phyloP scores from a whole-genome alignment of 2,113 vertebrate genomes.

The Scalopus aquaticus region DNA sequence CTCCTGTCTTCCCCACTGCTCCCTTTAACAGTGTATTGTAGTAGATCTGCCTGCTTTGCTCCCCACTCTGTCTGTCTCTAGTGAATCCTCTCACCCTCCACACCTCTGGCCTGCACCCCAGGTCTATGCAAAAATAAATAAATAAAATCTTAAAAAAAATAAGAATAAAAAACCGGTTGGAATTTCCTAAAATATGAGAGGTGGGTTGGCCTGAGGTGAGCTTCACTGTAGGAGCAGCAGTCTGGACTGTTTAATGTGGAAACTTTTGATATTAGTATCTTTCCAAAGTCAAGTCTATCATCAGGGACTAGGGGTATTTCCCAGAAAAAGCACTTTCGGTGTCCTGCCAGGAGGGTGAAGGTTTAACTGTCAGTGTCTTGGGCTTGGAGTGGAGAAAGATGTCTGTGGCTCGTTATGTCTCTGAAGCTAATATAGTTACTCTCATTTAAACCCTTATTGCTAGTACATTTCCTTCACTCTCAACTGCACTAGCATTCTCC shows the following conservation, averaged over 20 bases:
- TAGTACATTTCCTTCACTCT: neutral
- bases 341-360: neutral
- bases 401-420: neutral
- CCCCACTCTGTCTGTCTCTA: too few relatives aligned
- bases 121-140: too few relatives aligned
- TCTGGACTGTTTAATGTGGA: neutral
- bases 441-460: neutral
- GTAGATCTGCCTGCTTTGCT: too few relatives aligned
- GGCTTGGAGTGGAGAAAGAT: neutral
- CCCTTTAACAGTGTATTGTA: too few relatives aligned
- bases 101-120: too few relatives aligned
- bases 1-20: too few relatives aligned
- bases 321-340: neutral
- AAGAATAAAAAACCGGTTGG: neutral
- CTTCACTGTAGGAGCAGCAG: neutral
- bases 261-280: neutral
- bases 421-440: neutral
- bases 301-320: neutral
- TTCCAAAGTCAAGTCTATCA: neutral
- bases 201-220: neutral
- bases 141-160: neutral
- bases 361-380: conserved; percentile 11
- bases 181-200: neutral
- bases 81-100: too few relatives aligned
- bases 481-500: neutral